phyloP scores from a whole-genome alignment of 2,888 invertebrate species.

The Drosophila multiciliata region DNA sequence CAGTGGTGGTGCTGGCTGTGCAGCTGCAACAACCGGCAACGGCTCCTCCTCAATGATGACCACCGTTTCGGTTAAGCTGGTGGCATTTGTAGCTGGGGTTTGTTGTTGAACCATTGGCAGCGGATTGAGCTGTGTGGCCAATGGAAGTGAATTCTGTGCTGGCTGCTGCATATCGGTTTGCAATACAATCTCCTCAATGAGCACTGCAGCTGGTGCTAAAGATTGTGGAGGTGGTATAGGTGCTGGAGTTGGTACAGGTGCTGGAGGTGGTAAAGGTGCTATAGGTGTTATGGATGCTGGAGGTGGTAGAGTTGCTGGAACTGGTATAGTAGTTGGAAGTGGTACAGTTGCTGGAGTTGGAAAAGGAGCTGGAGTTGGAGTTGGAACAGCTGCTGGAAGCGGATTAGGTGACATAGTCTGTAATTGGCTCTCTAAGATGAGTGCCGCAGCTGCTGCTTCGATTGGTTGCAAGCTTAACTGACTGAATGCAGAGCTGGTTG shows the following conservation, averaged over 20 bases:
- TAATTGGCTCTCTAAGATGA: slow-evolving; percentile 9
- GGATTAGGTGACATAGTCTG: background rate
- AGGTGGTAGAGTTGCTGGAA: background rate
- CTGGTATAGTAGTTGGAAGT: background rate
- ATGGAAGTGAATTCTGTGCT: slow-evolving; percentile 9
- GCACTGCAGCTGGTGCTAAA: background rate
- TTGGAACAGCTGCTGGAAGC: background rate
- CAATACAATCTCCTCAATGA: slow-evolving; percentile 5
- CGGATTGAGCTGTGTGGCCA: slow-evolving; percentile 1
- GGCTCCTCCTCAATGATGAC: slow-evolving; percentile 24
- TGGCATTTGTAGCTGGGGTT: background rate
- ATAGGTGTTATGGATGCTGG: background rate
- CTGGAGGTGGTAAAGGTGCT: background rate
- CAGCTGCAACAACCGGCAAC: background rate
- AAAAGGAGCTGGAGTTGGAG: background rate
- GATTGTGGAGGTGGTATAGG: background rate
- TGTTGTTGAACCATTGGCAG: slow-evolving; percentile 10
- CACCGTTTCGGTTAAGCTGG: slow-evolving; percentile 14
- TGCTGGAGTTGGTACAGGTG: background rate
- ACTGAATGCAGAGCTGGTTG: slow-evolving; percentile 15
- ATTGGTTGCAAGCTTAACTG: slow-evolving; percentile 1
- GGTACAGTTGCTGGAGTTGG: background rate
- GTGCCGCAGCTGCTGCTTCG: background rate
- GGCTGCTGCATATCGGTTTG: slow-evolving; percentile 5
- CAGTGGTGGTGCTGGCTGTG: slow-evolving; percentile 20